Base-by-base conservation (phyloP, 2,888 invertebrate genomes). In the Acleris literana region DNA sequence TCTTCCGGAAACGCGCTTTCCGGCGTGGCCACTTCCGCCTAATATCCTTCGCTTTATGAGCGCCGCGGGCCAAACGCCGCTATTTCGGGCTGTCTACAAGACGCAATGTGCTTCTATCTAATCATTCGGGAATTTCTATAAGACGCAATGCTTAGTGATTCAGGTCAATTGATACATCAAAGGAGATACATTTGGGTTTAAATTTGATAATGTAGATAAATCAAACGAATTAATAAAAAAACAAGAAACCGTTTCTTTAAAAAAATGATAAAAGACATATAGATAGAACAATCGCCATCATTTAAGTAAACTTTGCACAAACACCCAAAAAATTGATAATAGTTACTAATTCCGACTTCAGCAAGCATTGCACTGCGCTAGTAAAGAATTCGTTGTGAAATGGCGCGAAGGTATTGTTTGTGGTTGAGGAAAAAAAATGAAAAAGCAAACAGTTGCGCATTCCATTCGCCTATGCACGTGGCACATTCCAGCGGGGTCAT, bases 381-480 rank as follows among this genome's bases (percentile, higher is more conserved):
- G 82, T 77, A 81, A 86, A 84, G 87, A 88, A 86, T 87, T 87
- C 84, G 87, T 88, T 88, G 87, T 87, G 88, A 87, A 90, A 88
- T 86, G 83, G 84, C 84, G 85, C 84, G 87, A 85, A 86, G 85
- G 85, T 85, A 90, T 90, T 91, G 88, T 90, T 90, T 90, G 88
- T 87, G 84, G 83, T 83, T 82, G 80, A 78, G 80, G 80, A 79
- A 86, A 79, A 87, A 76, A 88, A 88, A 88, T 83, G 72, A 86
- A 89, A 88, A 88, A 87, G 89, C 87, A 92, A 92, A 92, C 90
- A 91, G 90, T 92, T 88, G 91, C 90, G 88, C 92, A 92, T 90
- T 90, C 92, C 92, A 84, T 80, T 73, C 85, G 85, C 87, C 86
- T 89, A 87, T 86, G 87, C 91, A 90, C 92, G 92, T 92, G 92